These are phyloP conservation scores for Pseudomyrmex gracilis DNA, from an alignment of 1,140 invertebrate species.

Conservation along the genomic window DNA sequence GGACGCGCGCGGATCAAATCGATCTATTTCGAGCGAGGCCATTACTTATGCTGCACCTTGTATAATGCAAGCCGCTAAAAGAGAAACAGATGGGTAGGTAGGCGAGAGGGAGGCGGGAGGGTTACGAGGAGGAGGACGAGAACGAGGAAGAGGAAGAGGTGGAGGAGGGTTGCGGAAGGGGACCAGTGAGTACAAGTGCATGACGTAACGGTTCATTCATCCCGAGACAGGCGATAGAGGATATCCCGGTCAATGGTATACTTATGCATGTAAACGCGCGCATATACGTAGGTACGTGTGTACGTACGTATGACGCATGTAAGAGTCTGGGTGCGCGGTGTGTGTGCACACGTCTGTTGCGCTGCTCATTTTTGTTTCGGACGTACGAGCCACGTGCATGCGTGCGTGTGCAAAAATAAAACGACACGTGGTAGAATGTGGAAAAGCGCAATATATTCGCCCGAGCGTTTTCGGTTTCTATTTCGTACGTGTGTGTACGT, in stretches of 20 bases:
- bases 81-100: conserved; percentile 66
- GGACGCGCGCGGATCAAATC: not conserved
- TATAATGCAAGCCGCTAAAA: conserved; percentile 77
- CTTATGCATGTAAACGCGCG: conserved; percentile 69
- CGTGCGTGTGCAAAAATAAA: conserved; percentile 31
- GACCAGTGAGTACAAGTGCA: conserved; percentile 82
- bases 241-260: conserved; percentile 84
- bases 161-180: conserved; percentile 68
- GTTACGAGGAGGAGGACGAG: conserved; percentile 54
- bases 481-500: no score
- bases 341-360: conserved; percentile 47
- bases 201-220: conserved; percentile 85
- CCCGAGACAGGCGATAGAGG: conserved; percentile 82
- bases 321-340: conserved; percentile 22
- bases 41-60: conserved; percentile 73
- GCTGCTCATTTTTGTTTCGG: conserved; percentile 40
- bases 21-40: conserved; percentile 19
- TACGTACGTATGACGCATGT: conserved; percentile 8
- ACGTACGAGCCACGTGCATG: conserved; percentile 45
- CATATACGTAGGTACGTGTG: not conserved
- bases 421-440: conserved; percentile 26
- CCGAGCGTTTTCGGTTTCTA: no score
- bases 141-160: conserved; percentile 55
- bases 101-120: conserved; percentile 51
- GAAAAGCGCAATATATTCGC: not conserved